phyloP scores from a whole-genome alignment of 2,797 vertebrate genomes.

The Bradypodion pumilum region DNA sequence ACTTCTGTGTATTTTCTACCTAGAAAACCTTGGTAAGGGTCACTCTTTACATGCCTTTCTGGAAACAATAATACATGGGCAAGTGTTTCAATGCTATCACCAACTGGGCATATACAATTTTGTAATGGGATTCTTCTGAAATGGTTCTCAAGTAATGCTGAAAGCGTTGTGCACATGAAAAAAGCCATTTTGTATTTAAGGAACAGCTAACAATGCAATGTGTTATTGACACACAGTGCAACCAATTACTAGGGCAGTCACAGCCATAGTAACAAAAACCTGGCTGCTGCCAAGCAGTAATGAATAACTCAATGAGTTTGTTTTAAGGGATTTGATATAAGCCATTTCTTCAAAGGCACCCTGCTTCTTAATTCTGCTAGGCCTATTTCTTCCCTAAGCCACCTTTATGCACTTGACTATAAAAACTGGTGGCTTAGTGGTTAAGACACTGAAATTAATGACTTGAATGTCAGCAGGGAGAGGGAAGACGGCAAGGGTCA shows the following conservation, averaged over 20 bases:
- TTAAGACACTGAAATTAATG: no score
- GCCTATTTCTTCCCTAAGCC: no score
- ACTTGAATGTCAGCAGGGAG: no score
- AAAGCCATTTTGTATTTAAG: neutral
- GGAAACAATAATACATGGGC: neutral
- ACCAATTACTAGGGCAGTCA: no score
- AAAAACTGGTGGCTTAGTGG: no score
- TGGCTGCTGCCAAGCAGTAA: neutral
- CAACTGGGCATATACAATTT: neutral
- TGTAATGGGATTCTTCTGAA: neutral
- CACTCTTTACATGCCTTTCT: constrained; percentile 1
- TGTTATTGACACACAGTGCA: no score
- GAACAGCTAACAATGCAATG: no score
- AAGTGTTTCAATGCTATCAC: neutral
- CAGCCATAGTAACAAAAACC: no score
- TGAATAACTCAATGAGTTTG: neutral
- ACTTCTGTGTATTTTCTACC: no score
- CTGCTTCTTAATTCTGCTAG: neutral
- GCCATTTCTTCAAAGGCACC: neutral
- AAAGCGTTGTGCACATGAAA: neutral
- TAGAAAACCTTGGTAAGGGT: no score
- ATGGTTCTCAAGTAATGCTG: neutral
- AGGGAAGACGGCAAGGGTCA: no score
- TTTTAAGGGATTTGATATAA: neutral
- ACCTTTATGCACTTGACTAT: no score